Conservation (phyloP, 92 coral and sea anemone genomes). For the Chrysogorgia sp. region DNA sequence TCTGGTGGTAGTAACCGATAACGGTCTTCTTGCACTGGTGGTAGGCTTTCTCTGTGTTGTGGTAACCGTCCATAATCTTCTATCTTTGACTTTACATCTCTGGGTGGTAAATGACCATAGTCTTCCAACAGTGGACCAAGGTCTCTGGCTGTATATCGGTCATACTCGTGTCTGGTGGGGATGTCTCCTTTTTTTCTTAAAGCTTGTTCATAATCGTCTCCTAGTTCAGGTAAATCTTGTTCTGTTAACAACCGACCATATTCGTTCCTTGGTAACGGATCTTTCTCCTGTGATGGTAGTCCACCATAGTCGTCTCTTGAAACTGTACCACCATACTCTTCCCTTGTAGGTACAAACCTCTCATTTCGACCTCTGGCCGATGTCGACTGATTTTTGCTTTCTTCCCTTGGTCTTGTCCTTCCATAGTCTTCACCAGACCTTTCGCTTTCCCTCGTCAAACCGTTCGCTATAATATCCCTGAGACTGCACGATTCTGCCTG, state of each 20-base stretch:
- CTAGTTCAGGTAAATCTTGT: not conserved
- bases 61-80: constrained; percentile 13
- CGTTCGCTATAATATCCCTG: constrained; percentile 34
- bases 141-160: not conserved
- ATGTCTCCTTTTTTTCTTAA: not conserved
- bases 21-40: not conserved
- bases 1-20: no score
- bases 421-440: not conserved
- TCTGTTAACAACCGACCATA: constrained; percentile 29
- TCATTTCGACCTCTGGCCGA: not conserved
- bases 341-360: not conserved
- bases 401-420: not conserved
- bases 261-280: constrained; percentile 17
- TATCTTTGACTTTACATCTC: constrained; percentile 1
- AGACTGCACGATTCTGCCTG: constrained; percentile 31
- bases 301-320: not conserved
- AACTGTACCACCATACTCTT: not conserved
- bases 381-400: not conserved
- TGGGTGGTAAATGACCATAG: not conserved
- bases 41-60: not conserved
- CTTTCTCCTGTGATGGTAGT: constrained; percentile 6
- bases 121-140: constrained; percentile 15
- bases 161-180: not conserved
- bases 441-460: not conserved
- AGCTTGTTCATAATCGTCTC: constrained; percentile 22